Evolutionary conservation across 2,113 vertebrate species (phyloP), one percentile per base, ranked within the genome.

Genomic region (western clawed frog (Xenopus tropicalis)): DNA sequence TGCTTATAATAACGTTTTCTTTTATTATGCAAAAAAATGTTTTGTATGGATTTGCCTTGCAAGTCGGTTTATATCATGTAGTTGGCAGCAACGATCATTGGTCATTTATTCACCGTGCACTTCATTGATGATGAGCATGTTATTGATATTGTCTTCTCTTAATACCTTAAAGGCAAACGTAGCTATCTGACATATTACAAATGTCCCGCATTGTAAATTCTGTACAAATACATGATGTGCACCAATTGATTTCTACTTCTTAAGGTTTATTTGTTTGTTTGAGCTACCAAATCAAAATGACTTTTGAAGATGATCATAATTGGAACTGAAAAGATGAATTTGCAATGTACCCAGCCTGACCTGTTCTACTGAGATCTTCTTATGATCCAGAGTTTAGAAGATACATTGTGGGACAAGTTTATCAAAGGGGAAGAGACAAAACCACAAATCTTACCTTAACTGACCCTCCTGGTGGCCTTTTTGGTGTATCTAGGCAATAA

Each of bases 161-260:
- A 58, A 67, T 67, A 64, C 59, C 72, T 56, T 24, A 29, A 20
- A 52, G 71, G 72, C 72, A 61, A 74, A 61, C 67, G 51, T 67
- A 17, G 65, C 68, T 67, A 61, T 43, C 72, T 19, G 56, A 51
- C 52, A 23, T 61, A 61, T 37, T 37, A 2, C 2, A 68, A 68
- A 74, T 74, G 72, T 54, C 64, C 59, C 61, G 64, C 51, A 67
- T 54, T 64, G 67, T 74, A 67, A 74, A 74, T 67, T 51, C 42
- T 64, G 63, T 51, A 61, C 48, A 61, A 71, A 67, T 37, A 9
- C 13, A 65, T 51, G 43, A 68, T 29, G 58, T 74, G 56, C 64
- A 61, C 37, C 64, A 29, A 51, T 74, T 17, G 56, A 54, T 68
- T 65, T 52, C 19, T 48, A 61, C 58, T 64, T 16, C 23, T 48